phyloP scores from a whole-genome alignment of 2,797 vertebrate species.

The Hydrocynus forskahlii region DNA sequence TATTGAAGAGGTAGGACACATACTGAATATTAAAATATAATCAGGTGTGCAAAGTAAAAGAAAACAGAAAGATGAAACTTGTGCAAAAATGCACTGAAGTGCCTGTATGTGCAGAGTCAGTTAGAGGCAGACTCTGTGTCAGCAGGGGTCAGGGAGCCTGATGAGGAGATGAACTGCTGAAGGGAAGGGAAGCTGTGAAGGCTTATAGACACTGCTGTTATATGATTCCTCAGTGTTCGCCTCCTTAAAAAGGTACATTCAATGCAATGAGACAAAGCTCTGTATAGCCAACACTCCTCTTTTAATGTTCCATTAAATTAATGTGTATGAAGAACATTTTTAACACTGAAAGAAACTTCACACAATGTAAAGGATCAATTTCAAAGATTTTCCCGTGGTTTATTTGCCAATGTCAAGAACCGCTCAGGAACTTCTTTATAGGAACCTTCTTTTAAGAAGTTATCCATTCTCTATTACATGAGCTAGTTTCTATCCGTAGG shows the following conservation, averaged over 20 bases:
- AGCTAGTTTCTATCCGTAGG: not conserved
- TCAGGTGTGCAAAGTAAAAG: no score
- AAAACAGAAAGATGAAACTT: no score
- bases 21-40: no score
- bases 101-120: no score
- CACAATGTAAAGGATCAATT: not conserved
- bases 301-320: no score
- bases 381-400: no score
- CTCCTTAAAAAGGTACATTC: not conserved
- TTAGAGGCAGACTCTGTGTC: no score
- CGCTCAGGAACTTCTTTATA: not conserved
- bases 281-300: not conserved
- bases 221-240: not conserved
- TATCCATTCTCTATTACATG: not conserved
- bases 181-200: not conserved
- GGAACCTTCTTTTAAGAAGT: no score
- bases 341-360: not conserved
- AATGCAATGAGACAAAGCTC: not conserved
- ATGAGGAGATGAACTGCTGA: no score
- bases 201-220: conserved; percentile 48
- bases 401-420: not conserved
- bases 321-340: not conserved
- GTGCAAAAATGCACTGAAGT: no score
- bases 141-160: no score
- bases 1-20: no score